phyloP scores from a whole-genome alignment of 2,797 vertebrate species.

The Natrix natrix region DNA sequence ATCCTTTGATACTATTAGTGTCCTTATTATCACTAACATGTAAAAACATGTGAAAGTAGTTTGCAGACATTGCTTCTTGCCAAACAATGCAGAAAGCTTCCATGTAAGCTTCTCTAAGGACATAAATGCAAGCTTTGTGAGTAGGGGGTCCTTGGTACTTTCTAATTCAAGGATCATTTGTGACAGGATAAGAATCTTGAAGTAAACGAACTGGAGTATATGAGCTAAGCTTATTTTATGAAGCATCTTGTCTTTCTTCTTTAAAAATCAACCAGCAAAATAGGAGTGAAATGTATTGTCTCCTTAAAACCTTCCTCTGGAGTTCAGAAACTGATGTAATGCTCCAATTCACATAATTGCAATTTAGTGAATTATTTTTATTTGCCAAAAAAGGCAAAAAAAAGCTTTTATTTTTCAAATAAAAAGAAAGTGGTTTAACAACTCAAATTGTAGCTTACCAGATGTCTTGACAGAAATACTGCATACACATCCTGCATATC shows the following conservation, averaged over 20 bases:
- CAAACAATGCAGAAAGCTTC: neutral
- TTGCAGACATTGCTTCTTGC: neutral
- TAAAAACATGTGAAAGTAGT: neutral
- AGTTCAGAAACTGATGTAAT: neutral
- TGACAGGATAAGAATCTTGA: neutral
- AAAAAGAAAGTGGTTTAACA: neutral
- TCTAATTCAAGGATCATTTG: neutral
- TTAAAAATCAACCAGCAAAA: neutral
- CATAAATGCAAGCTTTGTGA: neutral
- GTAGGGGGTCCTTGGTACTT: neutral
- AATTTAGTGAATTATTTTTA: neutral
- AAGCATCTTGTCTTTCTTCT: neutral
- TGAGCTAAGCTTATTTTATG: neutral
- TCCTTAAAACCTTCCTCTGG: neutral
- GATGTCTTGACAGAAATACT: conserved; percentile 60
- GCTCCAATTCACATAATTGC: neutral
- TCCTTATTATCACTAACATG: neutral
- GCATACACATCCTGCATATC: conserved; percentile 40
- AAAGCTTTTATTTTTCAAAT: neutral
- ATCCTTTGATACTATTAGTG: neutral
- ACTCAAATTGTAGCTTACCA: neutral
- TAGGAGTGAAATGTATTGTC: neutral
- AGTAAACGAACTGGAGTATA: neutral
- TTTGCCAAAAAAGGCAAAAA: neutral
- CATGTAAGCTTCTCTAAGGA: neutral